Evolutionary conservation across 2,797 vertebrate genomes (phyloP).

Genomic region (Hypotaenidia okinawae): DNA sequence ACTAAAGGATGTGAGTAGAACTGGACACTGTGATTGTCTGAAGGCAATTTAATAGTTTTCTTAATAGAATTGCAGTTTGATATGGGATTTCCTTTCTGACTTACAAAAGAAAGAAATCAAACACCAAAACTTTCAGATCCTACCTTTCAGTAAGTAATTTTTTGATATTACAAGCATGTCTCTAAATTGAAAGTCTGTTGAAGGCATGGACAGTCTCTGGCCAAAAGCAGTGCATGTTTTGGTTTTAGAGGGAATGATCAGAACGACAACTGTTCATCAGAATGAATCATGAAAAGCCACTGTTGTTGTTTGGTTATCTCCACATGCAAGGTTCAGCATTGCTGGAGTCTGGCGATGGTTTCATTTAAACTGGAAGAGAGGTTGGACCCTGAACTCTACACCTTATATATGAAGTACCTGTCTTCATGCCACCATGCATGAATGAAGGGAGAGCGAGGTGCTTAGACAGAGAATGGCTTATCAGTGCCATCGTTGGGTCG

Average conservation of each 20-base stretch:
- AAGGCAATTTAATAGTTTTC: not conserved
- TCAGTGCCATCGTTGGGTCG: not conserved
- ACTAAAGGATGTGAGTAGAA: not conserved
- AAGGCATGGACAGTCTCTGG: not conserved
- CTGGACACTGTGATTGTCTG: not conserved
- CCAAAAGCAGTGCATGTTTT: not conserved
- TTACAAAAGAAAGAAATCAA: not conserved
- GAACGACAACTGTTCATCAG: not conserved
- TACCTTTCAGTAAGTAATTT: not conserved
- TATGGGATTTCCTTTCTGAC: not conserved
- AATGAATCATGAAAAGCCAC: not conserved
- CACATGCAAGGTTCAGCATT: not conserved
- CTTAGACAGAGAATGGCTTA: not conserved
- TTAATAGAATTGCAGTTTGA: not conserved
- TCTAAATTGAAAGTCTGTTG: not conserved
- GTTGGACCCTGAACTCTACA: not conserved
- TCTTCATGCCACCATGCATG: not conserved
- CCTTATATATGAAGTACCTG: not conserved
- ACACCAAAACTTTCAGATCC: not conserved
- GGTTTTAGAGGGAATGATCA: not conserved
- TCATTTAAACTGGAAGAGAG: not conserved
- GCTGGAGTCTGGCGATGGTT: not conserved
- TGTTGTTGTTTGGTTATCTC: not conserved
- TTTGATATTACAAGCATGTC: not conserved
- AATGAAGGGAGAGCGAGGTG: not conserved